Conservation (phyloP, 1,140 invertebrate genomes). For the Drosophila novamexicana region DNA sequence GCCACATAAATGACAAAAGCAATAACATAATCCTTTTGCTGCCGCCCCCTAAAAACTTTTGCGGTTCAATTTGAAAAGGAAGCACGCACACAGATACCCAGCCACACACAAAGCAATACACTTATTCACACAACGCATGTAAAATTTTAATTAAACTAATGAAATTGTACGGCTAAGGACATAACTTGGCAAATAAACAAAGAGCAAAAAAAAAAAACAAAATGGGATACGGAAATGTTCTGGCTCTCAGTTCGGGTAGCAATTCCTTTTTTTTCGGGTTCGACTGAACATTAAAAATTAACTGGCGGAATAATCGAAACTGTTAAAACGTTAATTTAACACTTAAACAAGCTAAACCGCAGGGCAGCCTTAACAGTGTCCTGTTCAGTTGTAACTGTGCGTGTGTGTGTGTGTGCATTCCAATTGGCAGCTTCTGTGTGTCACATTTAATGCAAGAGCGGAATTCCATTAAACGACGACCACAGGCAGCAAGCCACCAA, state of each 20-base stretch:
- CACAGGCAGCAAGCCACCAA: slow-evolving; percentile 70
- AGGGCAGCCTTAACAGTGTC: slow-evolving; percentile 59
- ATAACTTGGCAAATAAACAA: slow-evolving; percentile 33
- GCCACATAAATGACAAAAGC: slow-evolving; percentile 67
- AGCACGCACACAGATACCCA: slow-evolving; percentile 38
- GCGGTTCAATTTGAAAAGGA: slow-evolving; percentile 79
- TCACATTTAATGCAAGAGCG: slow-evolving; percentile 80
- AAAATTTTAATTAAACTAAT: slow-evolving; percentile 82
- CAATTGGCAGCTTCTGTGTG: slow-evolving; percentile 80
- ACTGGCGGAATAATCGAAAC: slow-evolving; percentile 77
- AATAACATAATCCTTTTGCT: slow-evolving; percentile 70
- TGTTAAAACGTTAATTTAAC: slow-evolving; percentile 83
- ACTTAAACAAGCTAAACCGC: slow-evolving; percentile 81
- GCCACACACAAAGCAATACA: slow-evolving; percentile 8
- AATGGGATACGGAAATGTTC: slow-evolving; percentile 33
- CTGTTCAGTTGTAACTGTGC: slow-evolving; percentile 46
- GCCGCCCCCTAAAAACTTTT: slow-evolving; percentile 58
- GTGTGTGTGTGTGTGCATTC: slow-evolving; percentile 55
- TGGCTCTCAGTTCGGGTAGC: slow-evolving; percentile 13
- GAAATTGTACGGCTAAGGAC: slow-evolving; percentile 65
- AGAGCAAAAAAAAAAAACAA: background rate
- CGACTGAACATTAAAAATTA: slow-evolving; percentile 70
- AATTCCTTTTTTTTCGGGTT: slow-evolving; percentile 10
- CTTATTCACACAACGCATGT: slow-evolving; percentile 32
- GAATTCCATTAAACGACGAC: slow-evolving; percentile 83